A percentile compares a stretch with the other conserved stretches of the same genome.
Conservation (phyloP, 1,140 invertebrate genomes). For the Dendroctonus ponderosae region DNA sequence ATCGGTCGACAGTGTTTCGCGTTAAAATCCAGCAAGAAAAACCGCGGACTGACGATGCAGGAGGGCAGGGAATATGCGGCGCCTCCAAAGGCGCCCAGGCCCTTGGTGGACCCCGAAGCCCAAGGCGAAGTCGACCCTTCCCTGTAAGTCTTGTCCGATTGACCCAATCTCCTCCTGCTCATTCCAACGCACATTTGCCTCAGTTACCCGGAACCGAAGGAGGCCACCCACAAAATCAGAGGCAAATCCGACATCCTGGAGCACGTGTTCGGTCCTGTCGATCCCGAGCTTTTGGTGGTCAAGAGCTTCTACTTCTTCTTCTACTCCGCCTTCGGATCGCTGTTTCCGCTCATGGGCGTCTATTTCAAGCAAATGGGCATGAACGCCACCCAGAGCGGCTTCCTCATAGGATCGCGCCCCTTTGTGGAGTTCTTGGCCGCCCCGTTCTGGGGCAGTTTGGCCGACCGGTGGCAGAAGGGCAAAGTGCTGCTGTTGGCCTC, state of each 20-base stretch:
- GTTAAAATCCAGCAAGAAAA: conserved; percentile 1
- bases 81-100: conserved; percentile 50
- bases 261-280: conserved; percentile 77
- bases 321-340: conserved; percentile 96
- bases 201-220: conserved; percentile 77
- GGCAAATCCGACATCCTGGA: conserved; percentile 81
- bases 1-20: background rate
- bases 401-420: conserved; percentile 88
- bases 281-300: conserved; percentile 87
- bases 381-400: conserved; percentile 92
- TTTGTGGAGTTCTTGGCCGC: conserved; percentile 97
- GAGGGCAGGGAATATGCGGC: background rate
- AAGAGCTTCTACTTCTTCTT: conserved; percentile 99
- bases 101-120: conserved; percentile 71
- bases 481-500: conserved; percentile 88
- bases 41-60: background rate
- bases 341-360: conserved; percentile 96
- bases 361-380: conserved; percentile 99
- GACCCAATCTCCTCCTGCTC: background rate
- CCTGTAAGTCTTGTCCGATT: conserved; percentile 53
- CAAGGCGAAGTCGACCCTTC: conserved; percentile 73
- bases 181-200: background rate
- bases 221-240: conserved; percentile 84
- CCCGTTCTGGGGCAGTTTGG: conserved; percentile 95
- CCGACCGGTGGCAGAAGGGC: conserved; percentile 86